Conservation (phyloP, 2,113 vertebrate genomes). For the Pica pica region DNA sequence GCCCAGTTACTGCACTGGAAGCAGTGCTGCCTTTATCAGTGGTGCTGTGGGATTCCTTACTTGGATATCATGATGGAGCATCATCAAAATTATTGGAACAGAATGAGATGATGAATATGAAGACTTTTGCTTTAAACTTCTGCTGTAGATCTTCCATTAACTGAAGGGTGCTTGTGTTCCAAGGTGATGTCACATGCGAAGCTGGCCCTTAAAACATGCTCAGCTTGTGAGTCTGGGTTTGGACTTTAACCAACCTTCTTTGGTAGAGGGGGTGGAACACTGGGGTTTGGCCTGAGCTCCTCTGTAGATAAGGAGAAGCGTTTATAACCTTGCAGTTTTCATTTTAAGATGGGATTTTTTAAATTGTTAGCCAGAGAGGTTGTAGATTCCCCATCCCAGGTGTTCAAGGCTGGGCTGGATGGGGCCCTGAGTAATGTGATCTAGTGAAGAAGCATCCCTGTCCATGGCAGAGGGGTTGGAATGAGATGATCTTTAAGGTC, state of each 20-base stretch:
- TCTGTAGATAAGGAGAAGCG: background rate
- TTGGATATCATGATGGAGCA: background rate
- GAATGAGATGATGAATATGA: background rate
- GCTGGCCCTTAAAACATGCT: fast-evolving
- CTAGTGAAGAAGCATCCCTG: background rate
- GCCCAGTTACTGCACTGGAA: background rate
- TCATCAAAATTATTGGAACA: background rate
- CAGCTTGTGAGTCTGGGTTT: background rate
- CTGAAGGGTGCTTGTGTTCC: background rate
- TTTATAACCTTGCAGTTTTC: background rate
- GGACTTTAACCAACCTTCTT: background rate
- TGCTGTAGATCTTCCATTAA: background rate
- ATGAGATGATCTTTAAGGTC: background rate
- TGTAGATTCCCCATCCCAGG: background rate
- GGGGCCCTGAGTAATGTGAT: background rate
- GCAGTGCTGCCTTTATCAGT: background rate
- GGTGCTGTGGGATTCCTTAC: background rate
- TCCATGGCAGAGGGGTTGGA: background rate
- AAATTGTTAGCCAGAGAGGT: background rate
- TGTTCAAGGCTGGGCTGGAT: background rate
- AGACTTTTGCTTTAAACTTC: background rate
- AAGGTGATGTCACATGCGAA: background rate
- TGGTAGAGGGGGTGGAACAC: background rate
- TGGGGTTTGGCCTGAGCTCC: background rate
- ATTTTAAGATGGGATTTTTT: background rate